A percentile compares a stretch with the other conserved stretches of the same genome.
Conservation (phyloP, 2,113 vertebrate genomes). For the Podarcis muralis region DNA sequence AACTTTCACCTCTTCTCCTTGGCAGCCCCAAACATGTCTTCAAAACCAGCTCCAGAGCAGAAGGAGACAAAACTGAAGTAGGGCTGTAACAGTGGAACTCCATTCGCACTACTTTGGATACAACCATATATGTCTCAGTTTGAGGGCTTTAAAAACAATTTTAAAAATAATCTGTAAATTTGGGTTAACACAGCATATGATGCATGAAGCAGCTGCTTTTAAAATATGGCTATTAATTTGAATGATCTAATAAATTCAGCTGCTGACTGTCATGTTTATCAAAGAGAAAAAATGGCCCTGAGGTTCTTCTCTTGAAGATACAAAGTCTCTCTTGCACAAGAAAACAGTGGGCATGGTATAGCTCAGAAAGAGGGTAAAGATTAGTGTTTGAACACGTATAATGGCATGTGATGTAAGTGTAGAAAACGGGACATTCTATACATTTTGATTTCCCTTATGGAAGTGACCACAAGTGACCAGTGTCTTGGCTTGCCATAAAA, state of each 20-base stretch:
- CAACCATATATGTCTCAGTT: background rate
- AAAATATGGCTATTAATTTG: background rate
- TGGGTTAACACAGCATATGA: too few relatives aligned
- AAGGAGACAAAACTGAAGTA: too few relatives aligned
- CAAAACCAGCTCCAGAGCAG: too few relatives aligned
- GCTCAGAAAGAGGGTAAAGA: background rate
- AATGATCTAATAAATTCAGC: background rate
- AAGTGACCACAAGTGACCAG: background rate
- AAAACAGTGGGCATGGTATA: background rate
- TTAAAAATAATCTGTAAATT: too few relatives aligned
- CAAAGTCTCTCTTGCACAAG: background rate
- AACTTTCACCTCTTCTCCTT: too few relatives aligned
- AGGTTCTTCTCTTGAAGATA: background rate
- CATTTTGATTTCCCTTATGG: background rate
- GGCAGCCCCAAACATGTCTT: too few relatives aligned
- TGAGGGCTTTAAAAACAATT: too few relatives aligned
- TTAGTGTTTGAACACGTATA: background rate
- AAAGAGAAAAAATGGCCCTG: background rate
- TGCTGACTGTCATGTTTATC: background rate
- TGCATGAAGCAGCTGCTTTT: too few relatives aligned
- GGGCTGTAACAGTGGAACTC: too few relatives aligned
- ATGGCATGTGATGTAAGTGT: background rate
- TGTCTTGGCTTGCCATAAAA: constrained; percentile 21
- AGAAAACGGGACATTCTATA: background rate
- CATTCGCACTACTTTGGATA: background rate